Conservation (phyloP, 2,113 vertebrate genomes). For the Montifringilla adamsi region DNA sequence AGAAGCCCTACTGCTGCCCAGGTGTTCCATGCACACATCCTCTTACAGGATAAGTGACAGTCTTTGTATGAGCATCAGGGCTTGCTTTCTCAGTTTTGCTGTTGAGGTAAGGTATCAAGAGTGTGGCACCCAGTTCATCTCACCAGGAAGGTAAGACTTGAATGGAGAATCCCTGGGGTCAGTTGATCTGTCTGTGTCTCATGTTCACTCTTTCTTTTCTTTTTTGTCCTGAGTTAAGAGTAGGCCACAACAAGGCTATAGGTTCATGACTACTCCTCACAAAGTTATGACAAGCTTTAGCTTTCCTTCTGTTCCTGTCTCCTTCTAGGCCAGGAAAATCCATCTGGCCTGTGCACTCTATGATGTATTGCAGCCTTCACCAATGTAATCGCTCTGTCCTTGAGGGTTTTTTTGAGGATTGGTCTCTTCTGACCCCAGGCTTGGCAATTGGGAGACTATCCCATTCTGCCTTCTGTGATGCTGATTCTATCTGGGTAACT, state of each 20-base stretch:
- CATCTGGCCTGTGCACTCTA: not conserved
- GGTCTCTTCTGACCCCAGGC: not conserved
- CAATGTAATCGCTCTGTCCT: accelerated
- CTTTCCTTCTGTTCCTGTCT: not conserved
- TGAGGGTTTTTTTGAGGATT: not conserved
- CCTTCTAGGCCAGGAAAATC: not conserved
- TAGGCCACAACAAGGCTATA: not conserved
- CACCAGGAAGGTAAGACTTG: not conserved
- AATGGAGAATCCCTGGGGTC: not conserved
- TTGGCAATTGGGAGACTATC: not conserved
- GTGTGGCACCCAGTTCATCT: not conserved
- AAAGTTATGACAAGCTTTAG: not conserved
- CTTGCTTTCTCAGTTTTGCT: not conserved
- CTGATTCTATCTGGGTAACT: not conserved
- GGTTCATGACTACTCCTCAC: not conserved
- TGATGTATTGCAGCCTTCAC: accelerated
- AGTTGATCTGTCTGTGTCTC: not conserved
- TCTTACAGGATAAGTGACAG: not conserved
- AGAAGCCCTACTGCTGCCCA: not conserved
- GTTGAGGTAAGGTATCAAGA: not conserved
- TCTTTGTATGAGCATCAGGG: not conserved
- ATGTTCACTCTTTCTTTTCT: not conserved
- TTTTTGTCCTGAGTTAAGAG: not conserved
- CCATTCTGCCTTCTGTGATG: not conserved
- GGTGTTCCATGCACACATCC: accelerated